Conservation (phyloP, 2,888 invertebrate species). For the Pterobdella sp. region DNA sequence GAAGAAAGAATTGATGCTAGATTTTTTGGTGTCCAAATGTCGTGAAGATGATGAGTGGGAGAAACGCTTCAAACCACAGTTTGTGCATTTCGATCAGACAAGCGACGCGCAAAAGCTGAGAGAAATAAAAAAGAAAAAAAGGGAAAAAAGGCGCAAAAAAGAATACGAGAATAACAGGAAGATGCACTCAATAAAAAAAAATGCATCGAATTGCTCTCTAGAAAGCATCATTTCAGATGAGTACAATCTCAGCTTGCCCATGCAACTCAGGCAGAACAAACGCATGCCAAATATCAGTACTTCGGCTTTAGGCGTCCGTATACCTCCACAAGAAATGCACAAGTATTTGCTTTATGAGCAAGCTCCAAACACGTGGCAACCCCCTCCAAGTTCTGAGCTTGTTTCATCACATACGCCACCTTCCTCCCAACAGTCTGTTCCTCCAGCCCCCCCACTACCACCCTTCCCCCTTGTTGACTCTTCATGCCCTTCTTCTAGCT, state of each 20-base stretch:
- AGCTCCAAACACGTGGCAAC: background rate
- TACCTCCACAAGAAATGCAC: background rate
- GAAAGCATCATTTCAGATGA: background rate
- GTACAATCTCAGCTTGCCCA: no score
- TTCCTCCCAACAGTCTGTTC: background rate
- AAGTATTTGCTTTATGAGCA: background rate
- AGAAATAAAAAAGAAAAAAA: background rate
- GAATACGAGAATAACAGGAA: background rate
- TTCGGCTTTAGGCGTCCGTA: background rate
- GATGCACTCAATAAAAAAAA: background rate
- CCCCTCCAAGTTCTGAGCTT: background rate
- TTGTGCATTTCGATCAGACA: background rate
- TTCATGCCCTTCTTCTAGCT: background rate
- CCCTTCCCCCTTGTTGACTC: background rate
- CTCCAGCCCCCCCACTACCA: background rate
- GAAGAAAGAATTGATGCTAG: background rate
- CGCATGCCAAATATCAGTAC: background rate
- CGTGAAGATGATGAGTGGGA: constrained; percentile 8
- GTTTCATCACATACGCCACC: background rate
- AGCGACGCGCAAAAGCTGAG: background rate
- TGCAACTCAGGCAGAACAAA: no score
- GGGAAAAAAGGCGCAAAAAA: background rate
- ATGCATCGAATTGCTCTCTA: background rate
- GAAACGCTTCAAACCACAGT: background rate
- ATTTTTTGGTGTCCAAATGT: constrained; percentile 4